These are phyloP conservation scores for Nilaparvata lugens DNA, from an alignment of 1,140 invertebrate genomes.

Conservation along the genomic window DNA sequence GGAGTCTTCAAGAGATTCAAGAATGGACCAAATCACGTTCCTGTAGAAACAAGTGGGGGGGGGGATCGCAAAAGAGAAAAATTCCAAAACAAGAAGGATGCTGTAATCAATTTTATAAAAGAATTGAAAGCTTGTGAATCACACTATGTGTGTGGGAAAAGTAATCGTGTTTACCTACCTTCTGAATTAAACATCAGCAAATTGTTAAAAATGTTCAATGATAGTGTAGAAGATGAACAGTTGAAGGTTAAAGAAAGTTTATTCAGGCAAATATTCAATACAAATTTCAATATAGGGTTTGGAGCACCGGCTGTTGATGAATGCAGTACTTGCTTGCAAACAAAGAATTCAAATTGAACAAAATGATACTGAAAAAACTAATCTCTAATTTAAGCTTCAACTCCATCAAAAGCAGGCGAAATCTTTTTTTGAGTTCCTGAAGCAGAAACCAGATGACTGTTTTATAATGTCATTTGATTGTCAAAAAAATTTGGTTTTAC, in stretches of 20 bases:
- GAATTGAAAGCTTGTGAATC: not conserved
- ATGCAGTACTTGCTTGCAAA: not conserved
- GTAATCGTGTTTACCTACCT: not conserved
- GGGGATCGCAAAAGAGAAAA: not conserved
- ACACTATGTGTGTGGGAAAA: not conserved
- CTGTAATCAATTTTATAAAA: not conserved
- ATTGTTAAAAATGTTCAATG: not conserved
- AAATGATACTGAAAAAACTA: not conserved
- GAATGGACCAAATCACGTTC: not conserved
- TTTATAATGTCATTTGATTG: too few species aligned
- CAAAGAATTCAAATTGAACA: not conserved
- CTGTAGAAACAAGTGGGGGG: not conserved
- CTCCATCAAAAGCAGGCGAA: not conserved
- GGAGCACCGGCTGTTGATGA: not conserved
- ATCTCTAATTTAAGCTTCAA: not conserved
- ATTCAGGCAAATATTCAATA: not conserved
- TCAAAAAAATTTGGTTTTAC: not conserved
- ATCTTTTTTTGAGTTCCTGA: not conserved
- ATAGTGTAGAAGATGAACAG: not conserved
- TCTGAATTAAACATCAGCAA: not conserved
- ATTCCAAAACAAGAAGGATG: not conserved
- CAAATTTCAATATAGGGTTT: not conserved
- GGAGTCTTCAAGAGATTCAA: not conserved
- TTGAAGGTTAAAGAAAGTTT: not conserved
- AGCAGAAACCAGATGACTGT: not conserved